Evolutionary conservation across 2,113 vertebrate genomes (phyloP), one percentile per base, ranked within the genome.

Genomic region (Misgurnus anguillicaudatus): DNA sequence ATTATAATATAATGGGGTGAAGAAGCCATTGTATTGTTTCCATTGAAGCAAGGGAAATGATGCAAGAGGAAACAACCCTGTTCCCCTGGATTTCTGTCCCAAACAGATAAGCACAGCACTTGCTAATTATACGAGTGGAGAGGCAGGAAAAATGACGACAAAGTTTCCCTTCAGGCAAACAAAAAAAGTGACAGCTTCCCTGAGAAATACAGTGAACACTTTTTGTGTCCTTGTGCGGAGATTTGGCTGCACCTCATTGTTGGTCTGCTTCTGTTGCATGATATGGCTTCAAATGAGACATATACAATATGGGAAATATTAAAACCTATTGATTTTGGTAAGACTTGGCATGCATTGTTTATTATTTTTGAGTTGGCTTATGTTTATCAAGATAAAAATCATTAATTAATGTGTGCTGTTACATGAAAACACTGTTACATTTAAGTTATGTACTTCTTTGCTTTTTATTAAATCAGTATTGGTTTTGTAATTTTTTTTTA

Each of bases 101-200:
- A 92, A 89, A 83, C 93, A 94, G 97, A 98, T 98, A 98, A 98
- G 95, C 85, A 79, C 87, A 73, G 88, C 83, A 87, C 91, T 94
- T 94, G 90, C 95, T 97, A 96, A 92, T 95, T 97, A 95, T 89
- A 90, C 92, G 88, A 95, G 94, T 92, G 90, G 90, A 92, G 88
- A 92, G 92, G 95, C 96, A 97, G 97, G 97, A 98, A 98, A 93
- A 58, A 83, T 93, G 94, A 95, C 94, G 92, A 90, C 93, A 92
- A 93, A 88, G 93, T 94, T 98, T 97, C 96, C 96, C 92, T 92
- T 92, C 83, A 85, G 88, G 87, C 89, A 92, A 78, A 38, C 0
- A 60, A 88, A 75, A 86, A 80, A 70, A 63, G 24, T 64, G 66
- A 78, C 74, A 82, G 72, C 60, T 77, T 75, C 85, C 87, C 80